phyloP scores from a whole-genome alignment of 2,797 vertebrate genomes.

The Lepidocolaptes lacrymiger region DNA sequence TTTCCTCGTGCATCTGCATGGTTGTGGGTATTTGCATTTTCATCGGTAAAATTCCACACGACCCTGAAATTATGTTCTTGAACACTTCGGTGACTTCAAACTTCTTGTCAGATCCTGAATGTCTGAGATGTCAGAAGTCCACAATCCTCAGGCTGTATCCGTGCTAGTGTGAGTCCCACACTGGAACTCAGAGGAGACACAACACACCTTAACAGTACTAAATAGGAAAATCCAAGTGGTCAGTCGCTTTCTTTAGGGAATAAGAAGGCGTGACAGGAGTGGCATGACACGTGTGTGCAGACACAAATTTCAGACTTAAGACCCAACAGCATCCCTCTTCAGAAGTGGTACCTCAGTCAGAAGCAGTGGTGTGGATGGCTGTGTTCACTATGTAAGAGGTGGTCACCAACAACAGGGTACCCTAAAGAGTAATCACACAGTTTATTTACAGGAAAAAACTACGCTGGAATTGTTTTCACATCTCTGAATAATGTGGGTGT shows the following conservation, averaged over 20 bases:
- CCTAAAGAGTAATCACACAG: rapidly evolving
- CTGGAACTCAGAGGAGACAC: neutral
- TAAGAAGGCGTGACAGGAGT: no score
- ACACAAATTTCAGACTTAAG: neutral
- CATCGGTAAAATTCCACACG: neutral
- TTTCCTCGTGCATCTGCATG: neutral
- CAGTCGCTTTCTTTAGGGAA: neutral
- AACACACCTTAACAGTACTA: no score
- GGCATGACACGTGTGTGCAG: neutral
- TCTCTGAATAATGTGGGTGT: rapidly evolving
- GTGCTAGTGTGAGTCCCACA: rapidly evolving
- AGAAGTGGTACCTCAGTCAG: neutral
- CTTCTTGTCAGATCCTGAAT: neutral
- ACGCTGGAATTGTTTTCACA: neutral
- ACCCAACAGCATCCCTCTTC: neutral
- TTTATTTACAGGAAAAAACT: neutral
- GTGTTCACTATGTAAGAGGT: neutral
- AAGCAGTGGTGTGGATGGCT: neutral
- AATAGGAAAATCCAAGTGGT: neutral
- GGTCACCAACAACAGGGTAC: neutral
- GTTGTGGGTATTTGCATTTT: neutral
- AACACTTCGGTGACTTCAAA: neutral
- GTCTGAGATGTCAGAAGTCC: no score
- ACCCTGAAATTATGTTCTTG: neutral
- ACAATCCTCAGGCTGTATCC: neutral